Evolutionary conservation across 1,140 invertebrate species (phyloP).

Genomic region (Lineus longissimus): DNA sequence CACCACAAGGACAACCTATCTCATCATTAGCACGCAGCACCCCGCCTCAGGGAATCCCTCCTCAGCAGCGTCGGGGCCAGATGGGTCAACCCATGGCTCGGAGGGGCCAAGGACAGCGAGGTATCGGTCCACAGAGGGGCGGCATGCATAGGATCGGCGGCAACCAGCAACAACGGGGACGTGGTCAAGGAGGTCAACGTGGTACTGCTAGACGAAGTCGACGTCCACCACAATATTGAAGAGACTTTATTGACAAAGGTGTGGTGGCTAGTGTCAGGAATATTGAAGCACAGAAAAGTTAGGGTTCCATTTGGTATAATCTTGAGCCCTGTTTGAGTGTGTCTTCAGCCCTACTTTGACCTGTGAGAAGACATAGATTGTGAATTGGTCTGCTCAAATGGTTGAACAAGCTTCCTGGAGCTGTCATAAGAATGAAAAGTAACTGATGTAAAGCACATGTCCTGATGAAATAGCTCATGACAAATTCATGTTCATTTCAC

Average conservation of each 20-base stretch:
- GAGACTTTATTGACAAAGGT: background rate
- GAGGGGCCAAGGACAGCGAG: conserved; percentile 7
- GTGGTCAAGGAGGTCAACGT: background rate
- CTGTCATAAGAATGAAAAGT: no score
- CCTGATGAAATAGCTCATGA: no score
- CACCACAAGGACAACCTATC: background rate
- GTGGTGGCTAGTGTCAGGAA: conserved; percentile 1
- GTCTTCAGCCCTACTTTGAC: no score
- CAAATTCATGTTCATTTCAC: no score
- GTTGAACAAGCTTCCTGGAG: no score
- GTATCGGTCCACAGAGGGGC: background rate
- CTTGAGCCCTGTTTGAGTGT: background rate
- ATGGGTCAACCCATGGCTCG: background rate
- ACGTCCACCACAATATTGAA: conserved; percentile 8
- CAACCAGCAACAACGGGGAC: background rate
- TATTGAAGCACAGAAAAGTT: background rate
- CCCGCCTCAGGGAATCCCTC: no score
- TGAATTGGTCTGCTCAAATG: no score
- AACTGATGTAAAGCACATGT: no score
- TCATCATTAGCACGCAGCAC: no score
- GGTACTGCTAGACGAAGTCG: conserved; percentile 6
- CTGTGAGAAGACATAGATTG: no score
- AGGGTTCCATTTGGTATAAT: background rate
- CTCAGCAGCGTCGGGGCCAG: no score
- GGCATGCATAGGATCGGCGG: background rate